Evolutionary conservation across 2,888 invertebrate genomes (phyloP).

Genomic region (Oligia strigilis): DNA sequence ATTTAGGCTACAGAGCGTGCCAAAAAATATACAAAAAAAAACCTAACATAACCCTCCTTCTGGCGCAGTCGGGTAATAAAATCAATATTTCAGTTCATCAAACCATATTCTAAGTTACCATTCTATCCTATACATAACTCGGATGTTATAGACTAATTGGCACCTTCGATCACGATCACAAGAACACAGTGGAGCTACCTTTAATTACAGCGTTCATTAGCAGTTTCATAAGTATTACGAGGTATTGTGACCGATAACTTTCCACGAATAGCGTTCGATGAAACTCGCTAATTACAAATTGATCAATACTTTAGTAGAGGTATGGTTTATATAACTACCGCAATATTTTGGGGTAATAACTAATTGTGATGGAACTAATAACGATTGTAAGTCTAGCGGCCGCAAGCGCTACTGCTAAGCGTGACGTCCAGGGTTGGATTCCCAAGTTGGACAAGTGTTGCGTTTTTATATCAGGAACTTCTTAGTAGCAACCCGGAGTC

Average conservation of each 20-base stretch:
- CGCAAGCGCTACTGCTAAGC: background rate
- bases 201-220: slow-evolving; percentile 19
- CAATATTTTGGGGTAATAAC: background rate
- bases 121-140: background rate
- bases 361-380: background rate
- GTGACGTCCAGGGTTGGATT: background rate
- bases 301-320: slow-evolving; percentile 12
- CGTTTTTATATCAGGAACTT: background rate
- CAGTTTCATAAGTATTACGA: slow-evolving; percentile 25
- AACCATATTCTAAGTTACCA: slow-evolving; percentile 1
- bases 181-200: slow-evolving; percentile 1
- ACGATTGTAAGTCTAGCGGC: background rate
- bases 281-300: slow-evolving; percentile 26
- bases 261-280: slow-evolving; percentile 18
- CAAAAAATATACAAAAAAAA: too few species aligned
- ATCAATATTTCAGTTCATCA: background rate
- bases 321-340: background rate
- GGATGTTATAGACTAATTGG: slow-evolving; percentile 23
- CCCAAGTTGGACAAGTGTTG: background rate
- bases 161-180: slow-evolving; percentile 11
- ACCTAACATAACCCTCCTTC: too few species aligned
- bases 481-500: background rate
- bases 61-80: background rate
- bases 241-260: slow-evolving; percentile 17
- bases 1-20: too few species aligned